Conservation (phyloP, 2,113 vertebrate species). For the Corythornis madagascariensis region DNA sequence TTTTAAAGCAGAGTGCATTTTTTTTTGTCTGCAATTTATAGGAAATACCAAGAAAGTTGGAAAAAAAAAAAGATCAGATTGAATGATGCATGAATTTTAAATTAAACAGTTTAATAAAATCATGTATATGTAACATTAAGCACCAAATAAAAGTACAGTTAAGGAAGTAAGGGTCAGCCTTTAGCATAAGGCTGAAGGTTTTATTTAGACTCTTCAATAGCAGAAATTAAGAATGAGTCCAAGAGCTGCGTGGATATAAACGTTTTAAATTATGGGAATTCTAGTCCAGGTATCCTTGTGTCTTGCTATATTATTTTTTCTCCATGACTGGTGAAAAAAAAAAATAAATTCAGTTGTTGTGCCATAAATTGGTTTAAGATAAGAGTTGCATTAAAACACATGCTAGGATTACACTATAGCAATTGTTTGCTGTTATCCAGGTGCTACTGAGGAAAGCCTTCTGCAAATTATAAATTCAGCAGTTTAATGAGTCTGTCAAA, state of each 20-base stretch:
- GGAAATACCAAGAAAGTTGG: not conserved
- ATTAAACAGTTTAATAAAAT: not conserved
- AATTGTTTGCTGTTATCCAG: slow-evolving; percentile 39
- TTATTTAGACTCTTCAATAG: not conserved
- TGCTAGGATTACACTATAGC: slow-evolving; percentile 29
- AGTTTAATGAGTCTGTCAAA: slow-evolving; percentile 69
- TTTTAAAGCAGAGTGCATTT: not conserved
- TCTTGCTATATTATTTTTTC: not conserved
- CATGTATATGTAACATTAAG: not conserved
- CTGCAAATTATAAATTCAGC: slow-evolving; percentile 59
- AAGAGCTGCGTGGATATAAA: not conserved
- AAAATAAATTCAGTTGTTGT: not conserved
- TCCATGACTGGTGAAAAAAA: not conserved
- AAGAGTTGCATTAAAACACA: slow-evolving; percentile 50
- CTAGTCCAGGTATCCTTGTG: not conserved
- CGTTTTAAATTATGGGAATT: not conserved
- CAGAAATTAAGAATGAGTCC: not conserved
- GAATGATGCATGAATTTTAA: not conserved
- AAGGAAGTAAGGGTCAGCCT: not conserved
- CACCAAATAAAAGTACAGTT: not conserved
- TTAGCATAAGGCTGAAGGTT: not conserved
- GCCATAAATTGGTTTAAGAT: slow-evolving; percentile 17
- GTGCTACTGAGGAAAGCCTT: slow-evolving; percentile 32
- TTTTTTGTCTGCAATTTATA: not conserved
- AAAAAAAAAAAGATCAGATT: not conserved